phyloP scores from a whole-genome alignment of 92 coral and sea anemone genomes.

The Plumapathes pennacea region DNA sequence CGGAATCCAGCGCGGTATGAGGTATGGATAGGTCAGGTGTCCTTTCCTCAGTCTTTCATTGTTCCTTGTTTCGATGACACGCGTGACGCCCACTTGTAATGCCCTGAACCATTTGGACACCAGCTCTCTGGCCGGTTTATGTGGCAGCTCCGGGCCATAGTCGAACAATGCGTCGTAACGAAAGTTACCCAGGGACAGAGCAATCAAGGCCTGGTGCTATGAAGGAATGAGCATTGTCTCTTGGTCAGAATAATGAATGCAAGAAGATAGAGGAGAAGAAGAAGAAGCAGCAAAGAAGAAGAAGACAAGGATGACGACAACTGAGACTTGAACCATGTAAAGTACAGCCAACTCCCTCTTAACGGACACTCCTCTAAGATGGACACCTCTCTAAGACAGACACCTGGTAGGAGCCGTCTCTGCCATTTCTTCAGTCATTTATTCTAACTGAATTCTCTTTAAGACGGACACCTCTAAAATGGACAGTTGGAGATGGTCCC shows the following conservation, averaged over 20 bases:
- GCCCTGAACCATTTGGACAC: constrained; percentile 14
- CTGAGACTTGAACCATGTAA: too few species aligned
- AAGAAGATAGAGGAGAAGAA: not conserved
- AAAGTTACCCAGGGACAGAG: constrained; percentile 13
- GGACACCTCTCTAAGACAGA: too few species aligned
- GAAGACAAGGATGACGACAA: too few species aligned
- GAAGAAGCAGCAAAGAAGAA: not conserved
- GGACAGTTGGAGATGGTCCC: too few species aligned
- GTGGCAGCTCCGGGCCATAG: constrained; percentile 23
- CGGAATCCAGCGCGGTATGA: constrained; percentile 57
- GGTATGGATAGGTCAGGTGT: constrained; percentile 64
- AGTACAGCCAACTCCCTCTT: too few species aligned
- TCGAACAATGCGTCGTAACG: constrained; percentile 55
- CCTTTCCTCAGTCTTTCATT: constrained; percentile 9
- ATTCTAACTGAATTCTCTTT: too few species aligned
- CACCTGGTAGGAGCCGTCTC: too few species aligned
- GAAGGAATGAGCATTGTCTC: not conserved
- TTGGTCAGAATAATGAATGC: not conserved
- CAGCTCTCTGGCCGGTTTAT: constrained; percentile 13
- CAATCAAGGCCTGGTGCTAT: constrained; percentile 16
- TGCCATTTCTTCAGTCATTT: too few species aligned
- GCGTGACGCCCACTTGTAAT: constrained; percentile 16
- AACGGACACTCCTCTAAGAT: too few species aligned
- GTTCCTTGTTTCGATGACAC: constrained; percentile 23
- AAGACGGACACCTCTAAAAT: too few species aligned